These are phyloP conservation scores for Cantharis nigra DNA, from an alignment of 2,888 invertebrate genomes.

Conservation along the genomic window DNA sequence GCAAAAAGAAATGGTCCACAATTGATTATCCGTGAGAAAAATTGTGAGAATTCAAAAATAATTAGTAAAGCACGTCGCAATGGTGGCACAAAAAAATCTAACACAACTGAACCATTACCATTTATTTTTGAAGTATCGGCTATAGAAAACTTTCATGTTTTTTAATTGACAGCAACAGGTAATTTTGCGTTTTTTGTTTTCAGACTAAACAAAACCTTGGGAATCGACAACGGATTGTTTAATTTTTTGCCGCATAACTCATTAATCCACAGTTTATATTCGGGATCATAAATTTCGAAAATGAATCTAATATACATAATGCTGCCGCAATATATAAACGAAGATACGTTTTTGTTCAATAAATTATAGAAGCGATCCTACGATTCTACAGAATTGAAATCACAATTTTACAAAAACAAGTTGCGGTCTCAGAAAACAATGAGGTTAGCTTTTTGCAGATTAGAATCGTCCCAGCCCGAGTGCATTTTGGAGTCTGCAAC, in stretches of 20 bases:
- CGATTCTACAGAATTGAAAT: slow-evolving; percentile 20
- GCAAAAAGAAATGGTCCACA: slow-evolving; percentile 8
- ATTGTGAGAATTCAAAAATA: slow-evolving; percentile 21
- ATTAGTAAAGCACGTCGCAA: slow-evolving; percentile 23
- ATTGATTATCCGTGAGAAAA: slow-evolving; percentile 26
- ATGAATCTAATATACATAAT: slow-evolving; percentile 35
- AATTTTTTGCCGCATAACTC: slow-evolving; percentile 15
- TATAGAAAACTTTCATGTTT: slow-evolving; percentile 15
- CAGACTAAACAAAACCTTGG: neutral
- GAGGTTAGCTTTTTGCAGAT: slow-evolving; percentile 26
- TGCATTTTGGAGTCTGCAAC: neutral
- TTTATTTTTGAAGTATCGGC: slow-evolving; percentile 13
- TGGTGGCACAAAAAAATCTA: slow-evolving; percentile 10
- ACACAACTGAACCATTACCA: slow-evolving; percentile 12
- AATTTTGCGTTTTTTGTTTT: slow-evolving; percentile 10
- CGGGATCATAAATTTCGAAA: slow-evolving; percentile 31
- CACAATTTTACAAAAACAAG: slow-evolving; percentile 24
- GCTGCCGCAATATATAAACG: slow-evolving; percentile 33
- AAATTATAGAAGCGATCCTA: slow-evolving; percentile 18
- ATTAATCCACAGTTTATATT: slow-evolving; percentile 24
- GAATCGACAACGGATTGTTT: slow-evolving; percentile 2
- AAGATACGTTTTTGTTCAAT: slow-evolving; percentile 37
- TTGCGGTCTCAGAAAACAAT: slow-evolving; percentile 27
- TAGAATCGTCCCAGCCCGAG: slow-evolving; percentile 6
- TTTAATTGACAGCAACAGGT: slow-evolving; percentile 12